Base-by-base conservation (phyloP, 1,140 invertebrate genomes). In the Cyclina sinensis region DNA sequence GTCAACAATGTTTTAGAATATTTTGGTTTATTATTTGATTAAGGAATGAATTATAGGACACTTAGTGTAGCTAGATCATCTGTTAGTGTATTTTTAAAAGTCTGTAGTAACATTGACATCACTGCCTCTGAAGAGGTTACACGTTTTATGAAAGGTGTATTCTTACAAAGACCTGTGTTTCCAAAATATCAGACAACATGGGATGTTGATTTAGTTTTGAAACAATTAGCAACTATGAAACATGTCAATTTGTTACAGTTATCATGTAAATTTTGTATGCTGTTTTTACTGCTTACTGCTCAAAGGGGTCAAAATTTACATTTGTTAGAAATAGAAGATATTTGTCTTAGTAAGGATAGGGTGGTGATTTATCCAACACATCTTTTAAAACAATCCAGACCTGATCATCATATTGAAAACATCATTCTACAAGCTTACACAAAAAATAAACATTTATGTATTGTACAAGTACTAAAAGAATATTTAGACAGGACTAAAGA, bases 1-100 rank as follows among this genome's bases (percentile, higher is more conserved):
- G 57, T 89, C 30, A 86, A 73, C 24, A 62, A 65, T 57, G 68
- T 91, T 39, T 57, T 89, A 46, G 18, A 89, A 62, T 86, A 86
- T 68, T 27, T 89, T 57, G 51, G 51, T 57, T 9, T 39, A 11
- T 57, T 57, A 57, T 35, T 39, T 70, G 65, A 70, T 9, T 30
- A 70, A 70, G 65, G 51, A 57, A 57, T 57, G 51, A 57, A 57
- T 57, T 57, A 57, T 57, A 46, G n/a, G 35, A 51, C 35, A 30
- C 11, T 78, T 21, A 39, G 73, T 9, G 24, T 51, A 43, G 35
- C 43, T 43, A 39, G 37, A 30, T 30, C 37, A 43, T 5, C 70
- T 7, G 16, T 74, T 5, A 74, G 70, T 14, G 21, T 21, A 21
- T 74, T 74, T 74, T 7, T 74, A 7, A 21, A 43, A n/a, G 30